A percentile compares a stretch with the other conserved stretches of the same genome.
Evolutionary conservation across 2,888 invertebrate species (phyloP).

Genomic region (Marronus borbonicus): DNA sequence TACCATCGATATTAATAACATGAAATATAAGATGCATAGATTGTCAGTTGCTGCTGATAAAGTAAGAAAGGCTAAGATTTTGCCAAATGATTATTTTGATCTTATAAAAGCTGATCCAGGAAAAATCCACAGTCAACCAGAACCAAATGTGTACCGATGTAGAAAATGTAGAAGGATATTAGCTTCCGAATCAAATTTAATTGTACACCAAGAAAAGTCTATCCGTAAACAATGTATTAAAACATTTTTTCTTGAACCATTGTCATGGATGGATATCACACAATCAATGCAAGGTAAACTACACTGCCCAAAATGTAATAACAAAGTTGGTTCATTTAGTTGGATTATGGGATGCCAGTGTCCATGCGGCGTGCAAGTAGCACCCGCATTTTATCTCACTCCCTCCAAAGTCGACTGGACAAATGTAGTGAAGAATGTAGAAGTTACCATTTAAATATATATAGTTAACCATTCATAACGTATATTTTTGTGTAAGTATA

Average conservation of each 20-base stretch:
- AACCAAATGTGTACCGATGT: slow-evolving; percentile 89
- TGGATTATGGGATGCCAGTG: slow-evolving; percentile 94
- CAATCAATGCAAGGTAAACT: slow-evolving; percentile 86
- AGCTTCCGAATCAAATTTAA: slow-evolving; percentile 85
- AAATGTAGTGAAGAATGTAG: slow-evolving; percentile 90
- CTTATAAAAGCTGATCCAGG: slow-evolving; percentile 88
- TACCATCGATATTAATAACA: slow-evolving; percentile 78
- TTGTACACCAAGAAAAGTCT: slow-evolving; percentile 78
- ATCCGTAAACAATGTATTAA: slow-evolving; percentile 74
- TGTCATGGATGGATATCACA: slow-evolving; percentile 89
- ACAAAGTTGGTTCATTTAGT: slow-evolving; percentile 91
- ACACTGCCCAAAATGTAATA: slow-evolving; percentile 87
- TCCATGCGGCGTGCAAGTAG: slow-evolving; percentile 91
- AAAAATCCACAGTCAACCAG: slow-evolving; percentile 80
- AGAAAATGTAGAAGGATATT: slow-evolving; percentile 85
- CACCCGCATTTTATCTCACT: slow-evolving; percentile 92
- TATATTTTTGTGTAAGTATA: neutral
- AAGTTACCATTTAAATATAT: slow-evolving; percentile 67
- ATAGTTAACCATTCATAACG: neutral
- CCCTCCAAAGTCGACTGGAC: slow-evolving; percentile 93
- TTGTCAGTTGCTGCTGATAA: slow-evolving; percentile 86
- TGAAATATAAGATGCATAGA: slow-evolving; percentile 82
- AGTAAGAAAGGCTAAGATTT: slow-evolving; percentile 86
- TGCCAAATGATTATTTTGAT: slow-evolving; percentile 84
- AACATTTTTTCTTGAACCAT: slow-evolving; percentile 90